Percentiles rank a stretch among this genome's conserved stretches.
Evolutionary conservation across 92 coral and sea anemone species (phyloP).

Genomic region (Siderastrea radians): DNA sequence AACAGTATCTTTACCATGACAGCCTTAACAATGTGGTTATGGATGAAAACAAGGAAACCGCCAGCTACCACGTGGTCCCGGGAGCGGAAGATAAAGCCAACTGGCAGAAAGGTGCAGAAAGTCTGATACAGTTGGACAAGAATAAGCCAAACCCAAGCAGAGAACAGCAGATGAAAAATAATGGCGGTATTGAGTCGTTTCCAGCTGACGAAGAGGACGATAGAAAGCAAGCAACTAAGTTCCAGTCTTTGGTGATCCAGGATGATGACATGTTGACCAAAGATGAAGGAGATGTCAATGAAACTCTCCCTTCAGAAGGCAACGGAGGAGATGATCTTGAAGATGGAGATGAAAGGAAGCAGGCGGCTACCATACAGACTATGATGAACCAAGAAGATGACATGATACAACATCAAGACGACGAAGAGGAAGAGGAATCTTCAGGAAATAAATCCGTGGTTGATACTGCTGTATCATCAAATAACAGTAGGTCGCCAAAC

Average conservation of each 20-base stretch:
- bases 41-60: constrained; percentile 69
- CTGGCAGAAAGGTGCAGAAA: constrained; percentile 46
- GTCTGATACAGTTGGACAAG: constrained; percentile 21
- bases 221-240: constrained; percentile 21
- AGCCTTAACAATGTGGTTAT: constrained; percentile 58
- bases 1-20: constrained; percentile 59
- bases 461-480: neutral
- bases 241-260: constrained; percentile 35
- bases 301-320: constrained; percentile 1
- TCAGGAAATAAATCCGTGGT: constrained; percentile 18
- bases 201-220: constrained; percentile 27
- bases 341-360: constrained; percentile 22
- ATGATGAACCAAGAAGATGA: constrained; percentile 54
- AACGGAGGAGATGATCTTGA: constrained; percentile 17
- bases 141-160: constrained; percentile 7
- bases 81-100: constrained; percentile 36
- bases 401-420: constrained; percentile 30
- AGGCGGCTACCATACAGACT: constrained; percentile 45
- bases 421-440: constrained; percentile 15
- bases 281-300: constrained; percentile 28
- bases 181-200: neutral
- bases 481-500: neutral
- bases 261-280: constrained; percentile 38
- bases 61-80: constrained; percentile 51
- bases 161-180: neutral